phyloP scores from a whole-genome alignment of 2,888 invertebrate genomes.

The Chymomyza procnemis region DNA sequence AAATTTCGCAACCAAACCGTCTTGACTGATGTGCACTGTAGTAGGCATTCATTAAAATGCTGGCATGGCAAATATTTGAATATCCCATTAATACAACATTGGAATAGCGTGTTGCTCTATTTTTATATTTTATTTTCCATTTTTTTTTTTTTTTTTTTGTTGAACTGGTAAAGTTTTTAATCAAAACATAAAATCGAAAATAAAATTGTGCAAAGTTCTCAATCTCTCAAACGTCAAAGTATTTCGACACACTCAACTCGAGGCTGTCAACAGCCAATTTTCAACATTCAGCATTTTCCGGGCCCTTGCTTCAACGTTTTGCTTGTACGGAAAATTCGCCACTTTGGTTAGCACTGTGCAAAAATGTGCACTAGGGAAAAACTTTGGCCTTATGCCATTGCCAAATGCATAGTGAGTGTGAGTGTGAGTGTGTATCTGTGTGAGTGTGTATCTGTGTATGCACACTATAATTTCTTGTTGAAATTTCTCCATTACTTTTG shows the following conservation, averaged over 20 bases:
- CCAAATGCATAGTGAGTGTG: background rate
- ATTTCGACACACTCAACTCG: conserved; percentile 62
- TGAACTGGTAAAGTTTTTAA: conserved; percentile 59
- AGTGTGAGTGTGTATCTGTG: conserved; percentile 10
- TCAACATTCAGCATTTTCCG: conserved; percentile 31
- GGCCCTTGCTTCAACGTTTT: background rate
- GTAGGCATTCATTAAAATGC: conserved; percentile 14
- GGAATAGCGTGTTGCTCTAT: background rate
- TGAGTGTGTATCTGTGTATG: conserved; percentile 36
- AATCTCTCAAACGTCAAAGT: conserved; percentile 65
- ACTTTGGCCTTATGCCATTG: background rate
- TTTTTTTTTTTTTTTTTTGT: background rate
- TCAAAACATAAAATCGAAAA: conserved; percentile 61
- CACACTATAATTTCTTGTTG: conserved; percentile 62
- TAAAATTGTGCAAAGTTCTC: conserved; percentile 60
- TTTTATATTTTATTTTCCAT: background rate
- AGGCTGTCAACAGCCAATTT: conserved; percentile 71
- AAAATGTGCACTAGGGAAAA: background rate
- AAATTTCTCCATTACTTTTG: conserved; percentile 68
- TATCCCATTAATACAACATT: background rate
- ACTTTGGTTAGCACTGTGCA: background rate
- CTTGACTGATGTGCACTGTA: background rate
- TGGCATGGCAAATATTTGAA: conserved; percentile 8
- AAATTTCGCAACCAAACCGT: too few species aligned
- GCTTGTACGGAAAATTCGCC: background rate